A percentile compares a stretch with the other conserved stretches of the same genome.
phyloP scores from a whole-genome alignment of 2,888 invertebrate species.

The Acrocyrtus sp. region DNA sequence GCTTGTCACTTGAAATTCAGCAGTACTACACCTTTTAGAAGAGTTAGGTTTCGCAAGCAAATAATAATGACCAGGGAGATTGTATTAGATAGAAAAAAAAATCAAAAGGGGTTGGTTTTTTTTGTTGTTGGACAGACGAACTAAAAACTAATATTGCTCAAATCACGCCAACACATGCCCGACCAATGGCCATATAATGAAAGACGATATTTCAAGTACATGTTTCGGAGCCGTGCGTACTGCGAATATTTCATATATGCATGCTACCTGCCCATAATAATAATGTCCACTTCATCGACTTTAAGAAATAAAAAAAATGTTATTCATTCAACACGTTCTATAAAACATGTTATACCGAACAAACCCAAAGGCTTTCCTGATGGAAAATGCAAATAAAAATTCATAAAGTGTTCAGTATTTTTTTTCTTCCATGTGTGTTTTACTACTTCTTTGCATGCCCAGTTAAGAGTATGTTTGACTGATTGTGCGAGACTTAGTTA shows the following conservation, averaged over 20 bases:
- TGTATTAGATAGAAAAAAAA: too few species aligned
- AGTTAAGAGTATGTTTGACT: too few species aligned
- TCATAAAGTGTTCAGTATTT: conserved; percentile 23
- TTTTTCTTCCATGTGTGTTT: conserved; percentile 7
- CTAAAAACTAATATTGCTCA: conserved; percentile 33
- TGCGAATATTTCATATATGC: conserved; percentile 25
- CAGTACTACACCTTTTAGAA: too few species aligned
- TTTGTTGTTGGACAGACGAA: too few species aligned
- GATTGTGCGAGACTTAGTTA: too few species aligned
- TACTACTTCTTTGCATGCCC: conserved; percentile 18
- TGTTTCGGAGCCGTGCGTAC: not conserved
- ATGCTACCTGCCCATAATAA: conserved; percentile 30
- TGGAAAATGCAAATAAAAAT: conserved; percentile 31
- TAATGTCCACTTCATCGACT: too few species aligned
- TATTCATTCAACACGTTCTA: conserved; percentile 38
- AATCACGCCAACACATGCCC: conserved; percentile 32
- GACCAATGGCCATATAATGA: not conserved
- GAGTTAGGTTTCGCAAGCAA: too few species aligned
- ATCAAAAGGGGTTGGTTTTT: too few species aligned
- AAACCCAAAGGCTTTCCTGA: too few species aligned
- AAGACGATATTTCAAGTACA: not conserved
- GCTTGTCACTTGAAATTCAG: too few species aligned
- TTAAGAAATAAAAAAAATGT: conserved; percentile 16
- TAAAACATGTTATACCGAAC: too few species aligned
- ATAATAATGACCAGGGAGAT: too few species aligned